Conservation (phyloP, 2,797 vertebrate genomes). For the Acestrorhynchus altus region DNA sequence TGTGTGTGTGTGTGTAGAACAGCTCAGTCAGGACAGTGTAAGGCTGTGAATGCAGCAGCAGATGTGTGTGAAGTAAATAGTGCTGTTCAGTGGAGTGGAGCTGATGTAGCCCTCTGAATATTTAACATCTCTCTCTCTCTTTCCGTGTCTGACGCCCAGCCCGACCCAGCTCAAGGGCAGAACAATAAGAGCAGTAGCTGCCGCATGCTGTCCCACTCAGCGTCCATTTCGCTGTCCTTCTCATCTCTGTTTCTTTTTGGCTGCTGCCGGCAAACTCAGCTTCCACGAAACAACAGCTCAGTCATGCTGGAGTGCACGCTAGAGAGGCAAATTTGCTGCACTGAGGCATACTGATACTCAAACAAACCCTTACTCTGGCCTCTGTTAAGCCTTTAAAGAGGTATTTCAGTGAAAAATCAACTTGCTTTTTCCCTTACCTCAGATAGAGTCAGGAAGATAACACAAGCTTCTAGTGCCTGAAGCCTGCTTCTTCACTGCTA, state of each 20-base stretch:
- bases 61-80: constrained; percentile 65
- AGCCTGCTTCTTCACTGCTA: too few species aligned
- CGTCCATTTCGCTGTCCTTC: constrained; percentile 8
- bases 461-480: too few species aligned
- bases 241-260: constrained; percentile 7
- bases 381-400: background rate
- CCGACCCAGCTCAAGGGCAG: constrained; percentile 12
- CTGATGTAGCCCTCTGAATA: constrained; percentile 73
- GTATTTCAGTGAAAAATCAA: background rate
- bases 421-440: too few species aligned
- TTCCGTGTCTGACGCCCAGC: constrained; percentile 35
- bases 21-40: background rate
- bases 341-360: constrained; percentile 15
- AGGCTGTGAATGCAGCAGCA: constrained; percentile 26
- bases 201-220: constrained; percentile 31
- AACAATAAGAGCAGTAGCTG: constrained; percentile 12
- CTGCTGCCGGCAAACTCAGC: constrained; percentile 24
- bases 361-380: background rate
- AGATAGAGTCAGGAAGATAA: too few species aligned
- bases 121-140: constrained; percentile 69
- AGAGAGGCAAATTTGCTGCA: background rate
- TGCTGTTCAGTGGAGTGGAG: constrained; percentile 69
- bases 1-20: too few species aligned
- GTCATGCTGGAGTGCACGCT: background rate
- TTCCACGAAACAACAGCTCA: constrained; percentile 11